phyloP scores from a whole-genome alignment of 2,797 vertebrate species.

The Hephaestus fuliginosus region DNA sequence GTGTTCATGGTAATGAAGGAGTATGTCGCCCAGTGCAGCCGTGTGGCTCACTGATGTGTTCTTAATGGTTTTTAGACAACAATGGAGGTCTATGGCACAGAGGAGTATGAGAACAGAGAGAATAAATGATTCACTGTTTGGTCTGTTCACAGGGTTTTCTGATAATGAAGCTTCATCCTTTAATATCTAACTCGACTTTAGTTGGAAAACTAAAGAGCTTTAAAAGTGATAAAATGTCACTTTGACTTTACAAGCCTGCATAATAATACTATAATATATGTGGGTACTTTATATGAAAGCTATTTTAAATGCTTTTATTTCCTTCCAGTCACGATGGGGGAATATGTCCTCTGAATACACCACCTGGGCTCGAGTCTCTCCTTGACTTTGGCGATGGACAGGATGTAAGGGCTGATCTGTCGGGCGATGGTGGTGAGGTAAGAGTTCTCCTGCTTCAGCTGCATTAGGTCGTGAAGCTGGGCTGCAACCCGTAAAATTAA shows the following conservation, averaged over 20 bases:
- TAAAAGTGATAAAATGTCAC: neutral
- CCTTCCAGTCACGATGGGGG: neutral
- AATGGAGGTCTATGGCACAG: neutral
- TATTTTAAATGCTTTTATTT: neutral
- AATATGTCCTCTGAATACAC: conserved; percentile 4
- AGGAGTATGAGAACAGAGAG: neutral
- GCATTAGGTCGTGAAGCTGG: conserved; percentile 93
- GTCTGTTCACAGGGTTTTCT: neutral
- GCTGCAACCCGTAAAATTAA: conserved; percentile 74
- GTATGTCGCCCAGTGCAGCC: neutral
- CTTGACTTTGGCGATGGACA: conserved; percentile 95
- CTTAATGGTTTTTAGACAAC: conserved; percentile 9
- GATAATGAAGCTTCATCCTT: neutral
- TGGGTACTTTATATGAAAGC: neutral
- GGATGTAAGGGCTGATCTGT: conserved; percentile 93
- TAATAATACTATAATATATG: neutral
- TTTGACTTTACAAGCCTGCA: neutral
- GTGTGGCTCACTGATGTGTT: neutral
- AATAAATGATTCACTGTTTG: neutral
- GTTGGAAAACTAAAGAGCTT: neutral
- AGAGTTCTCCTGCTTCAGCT: conserved; percentile 94
- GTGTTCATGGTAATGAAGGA: conserved; percentile 23
- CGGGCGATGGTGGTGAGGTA: conserved; percentile 91
- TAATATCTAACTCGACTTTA: neutral
- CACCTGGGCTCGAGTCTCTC: conserved; percentile 95